Conservation (phyloP, 1,140 invertebrate genomes). For the Temnothorax nylanderi region DNA sequence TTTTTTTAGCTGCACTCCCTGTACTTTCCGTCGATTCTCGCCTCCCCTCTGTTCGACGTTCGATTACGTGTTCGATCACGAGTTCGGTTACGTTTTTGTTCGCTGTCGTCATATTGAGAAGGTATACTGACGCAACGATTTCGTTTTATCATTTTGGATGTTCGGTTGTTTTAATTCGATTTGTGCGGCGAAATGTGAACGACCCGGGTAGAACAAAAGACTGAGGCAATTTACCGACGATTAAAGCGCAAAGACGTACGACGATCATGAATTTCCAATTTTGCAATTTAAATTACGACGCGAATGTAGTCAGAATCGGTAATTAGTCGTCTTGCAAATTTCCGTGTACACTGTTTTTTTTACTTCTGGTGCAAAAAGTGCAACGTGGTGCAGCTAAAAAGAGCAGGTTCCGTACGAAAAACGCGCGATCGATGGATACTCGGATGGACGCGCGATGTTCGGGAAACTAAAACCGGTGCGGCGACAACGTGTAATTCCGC, state of each 20-base stretch:
- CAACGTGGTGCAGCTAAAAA: constrained; percentile 6
- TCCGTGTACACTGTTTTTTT: background rate
- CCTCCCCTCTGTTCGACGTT: no score
- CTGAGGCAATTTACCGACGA: background rate
- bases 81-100: background rate
- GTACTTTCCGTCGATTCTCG: background rate
- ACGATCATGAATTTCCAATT: background rate
- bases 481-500: background rate
- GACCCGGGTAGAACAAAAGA: background rate
- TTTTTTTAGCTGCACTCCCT: background rate
- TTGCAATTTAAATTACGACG: background rate
- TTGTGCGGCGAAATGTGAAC: background rate
- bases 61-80: background rate
- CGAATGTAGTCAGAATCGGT: background rate
- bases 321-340: constrained; percentile 7
- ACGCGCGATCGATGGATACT: constrained; percentile 6
- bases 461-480: background rate
- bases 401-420: background rate
- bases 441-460: constrained; percentile 9
- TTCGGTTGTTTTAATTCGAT: background rate
- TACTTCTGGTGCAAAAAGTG: background rate
- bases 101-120: background rate
- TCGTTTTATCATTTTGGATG: background rate
- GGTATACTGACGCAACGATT: background rate
- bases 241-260: background rate